Conservation (phyloP, 92 coral and sea anemone species). For the Porites lobata region DNA sequence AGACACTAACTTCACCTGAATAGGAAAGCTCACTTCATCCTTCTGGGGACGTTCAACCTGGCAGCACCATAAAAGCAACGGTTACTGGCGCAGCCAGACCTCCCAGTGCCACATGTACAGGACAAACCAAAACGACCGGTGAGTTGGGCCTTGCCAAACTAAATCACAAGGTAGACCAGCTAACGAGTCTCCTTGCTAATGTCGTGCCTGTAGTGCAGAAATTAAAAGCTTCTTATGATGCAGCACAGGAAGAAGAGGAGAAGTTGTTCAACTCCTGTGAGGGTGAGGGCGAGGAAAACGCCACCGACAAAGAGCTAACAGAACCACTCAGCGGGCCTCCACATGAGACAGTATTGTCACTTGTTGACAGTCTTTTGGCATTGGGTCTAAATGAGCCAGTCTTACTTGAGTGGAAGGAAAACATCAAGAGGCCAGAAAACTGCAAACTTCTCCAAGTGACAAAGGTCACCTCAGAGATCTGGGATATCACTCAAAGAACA, state of each 20-base stretch:
- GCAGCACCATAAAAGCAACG: conserved; percentile 20
- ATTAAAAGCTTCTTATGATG: conserved; percentile 27
- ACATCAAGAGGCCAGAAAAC: conserved; percentile 48
- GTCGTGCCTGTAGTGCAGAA: conserved; percentile 24
- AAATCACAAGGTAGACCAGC: conserved; percentile 28
- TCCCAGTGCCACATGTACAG: conserved; percentile 26
- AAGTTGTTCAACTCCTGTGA: neutral
- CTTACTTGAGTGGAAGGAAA: conserved; percentile 23
- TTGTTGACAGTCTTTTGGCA: conserved; percentile 47
- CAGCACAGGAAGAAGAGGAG: conserved; percentile 13
- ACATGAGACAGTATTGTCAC: conserved; percentile 24
- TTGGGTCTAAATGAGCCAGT: conserved; percentile 51
- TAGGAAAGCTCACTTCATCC: conserved; percentile 10
- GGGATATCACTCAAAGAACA: neutral
- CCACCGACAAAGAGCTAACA: too few species aligned
- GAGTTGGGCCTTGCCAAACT: neutral
- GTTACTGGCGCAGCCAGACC: conserved; percentile 28
- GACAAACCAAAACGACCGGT: conserved; percentile 1
- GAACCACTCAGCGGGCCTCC: conserved; percentile 12
- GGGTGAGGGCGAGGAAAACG: conserved; percentile 8
- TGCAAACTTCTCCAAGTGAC: conserved; percentile 36
- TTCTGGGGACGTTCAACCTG: conserved; percentile 11
- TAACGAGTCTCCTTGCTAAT: neutral
- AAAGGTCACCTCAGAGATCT: conserved; percentile 25
- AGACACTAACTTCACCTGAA: neutral